Evolutionary conservation across 2,113 vertebrate species (phyloP).

Genomic region (Micronycteris hirsuta): DNA sequence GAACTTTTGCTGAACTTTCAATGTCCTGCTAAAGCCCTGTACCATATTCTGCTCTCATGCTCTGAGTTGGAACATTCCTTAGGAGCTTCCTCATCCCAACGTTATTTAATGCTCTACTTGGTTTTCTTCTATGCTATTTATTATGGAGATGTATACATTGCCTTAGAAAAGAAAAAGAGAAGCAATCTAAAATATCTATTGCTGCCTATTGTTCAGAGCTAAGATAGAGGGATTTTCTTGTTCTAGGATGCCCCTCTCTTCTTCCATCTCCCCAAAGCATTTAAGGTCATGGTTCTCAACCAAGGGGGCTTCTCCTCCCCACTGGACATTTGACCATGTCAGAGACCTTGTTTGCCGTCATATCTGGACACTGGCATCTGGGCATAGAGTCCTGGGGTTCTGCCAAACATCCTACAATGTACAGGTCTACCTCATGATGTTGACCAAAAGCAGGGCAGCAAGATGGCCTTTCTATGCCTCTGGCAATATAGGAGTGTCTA

Average conservation of each 20-base stretch:
- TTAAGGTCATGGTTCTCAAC: background rate
- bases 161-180: background rate
- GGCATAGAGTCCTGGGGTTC: rapidly evolving
- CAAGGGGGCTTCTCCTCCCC: background rate
- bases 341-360: background rate
- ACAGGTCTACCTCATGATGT: rapidly evolving
- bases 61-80: background rate
- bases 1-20: background rate
- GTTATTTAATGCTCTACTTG: background rate
- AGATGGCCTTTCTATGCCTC: background rate
- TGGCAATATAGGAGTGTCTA: background rate
- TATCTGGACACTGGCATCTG: background rate
- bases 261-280: background rate
- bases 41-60: background rate
- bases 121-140: background rate
- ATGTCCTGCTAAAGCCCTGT: background rate
- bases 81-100: background rate
- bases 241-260: background rate
- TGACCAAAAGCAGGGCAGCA: background rate
- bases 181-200: background rate
- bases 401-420: background rate
- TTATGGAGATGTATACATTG: background rate
- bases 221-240: background rate
- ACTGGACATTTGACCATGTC: background rate
- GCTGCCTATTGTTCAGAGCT: background rate